Conservation (phyloP, 2,888 invertebrate genomes). For the Leptinotarsa rubiginosa region DNA sequence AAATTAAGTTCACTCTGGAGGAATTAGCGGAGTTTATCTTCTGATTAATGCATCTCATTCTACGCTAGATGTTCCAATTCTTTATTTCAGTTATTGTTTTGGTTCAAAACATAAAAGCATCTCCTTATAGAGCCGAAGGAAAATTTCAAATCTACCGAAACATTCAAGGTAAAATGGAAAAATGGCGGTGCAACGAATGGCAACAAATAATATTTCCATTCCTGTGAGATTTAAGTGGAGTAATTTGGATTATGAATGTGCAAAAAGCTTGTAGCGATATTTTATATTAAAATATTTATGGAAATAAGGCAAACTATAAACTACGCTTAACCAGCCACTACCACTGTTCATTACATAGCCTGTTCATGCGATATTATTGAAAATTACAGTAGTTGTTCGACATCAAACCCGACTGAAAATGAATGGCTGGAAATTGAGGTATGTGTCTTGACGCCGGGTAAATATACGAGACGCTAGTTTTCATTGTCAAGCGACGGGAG, state of each 20-base stretch:
- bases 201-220: not conserved
- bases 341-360: not conserved
- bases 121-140: conserved; percentile 1
- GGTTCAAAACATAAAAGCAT: not conserved
- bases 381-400: conserved; percentile 7
- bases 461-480: no score
- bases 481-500: no score
- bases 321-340: conserved; percentile 1
- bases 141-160: conserved; percentile 12
- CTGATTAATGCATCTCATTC: no score
- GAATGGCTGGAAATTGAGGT: not conserved
- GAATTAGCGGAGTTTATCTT: not conserved
- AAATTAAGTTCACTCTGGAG: not conserved
- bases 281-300: conserved; percentile 24
- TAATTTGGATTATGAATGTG: conserved; percentile 23
- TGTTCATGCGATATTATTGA: conserved; percentile 19
- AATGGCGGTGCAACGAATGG: conserved; percentile 6
- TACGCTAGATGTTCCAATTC: no score
- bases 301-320: conserved; percentile 14
- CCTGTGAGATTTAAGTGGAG: conserved; percentile 8
- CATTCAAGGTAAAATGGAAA: conserved; percentile 7
- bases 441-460: not conserved
- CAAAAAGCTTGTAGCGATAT: conserved; percentile 12
- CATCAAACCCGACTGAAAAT: conserved; percentile 1
- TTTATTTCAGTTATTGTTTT: no score